These are phyloP conservation scores for Drosophila burlai DNA, from an alignment of 1,140 invertebrate genomes.

Conservation along the genomic window DNA sequence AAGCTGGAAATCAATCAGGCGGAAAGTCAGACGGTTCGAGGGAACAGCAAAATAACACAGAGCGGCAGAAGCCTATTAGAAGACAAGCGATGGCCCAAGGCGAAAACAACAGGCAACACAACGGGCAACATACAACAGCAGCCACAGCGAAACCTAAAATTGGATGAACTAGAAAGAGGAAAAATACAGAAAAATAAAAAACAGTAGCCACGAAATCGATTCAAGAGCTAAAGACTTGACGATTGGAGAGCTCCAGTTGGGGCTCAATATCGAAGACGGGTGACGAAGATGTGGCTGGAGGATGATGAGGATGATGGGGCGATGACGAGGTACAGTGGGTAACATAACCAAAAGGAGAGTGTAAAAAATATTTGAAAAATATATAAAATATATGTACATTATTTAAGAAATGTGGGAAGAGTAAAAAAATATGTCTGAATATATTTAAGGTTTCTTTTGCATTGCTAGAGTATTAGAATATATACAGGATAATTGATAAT, in stretches of 20 bases:
- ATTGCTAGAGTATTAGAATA: too few relatives aligned
- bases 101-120: slow-evolving; percentile 32
- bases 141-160: slow-evolving; percentile 53
- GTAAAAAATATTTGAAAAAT: not conserved
- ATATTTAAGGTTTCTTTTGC: too few relatives aligned
- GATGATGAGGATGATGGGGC: slow-evolving; percentile 29
- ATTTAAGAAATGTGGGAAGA: too few relatives aligned
- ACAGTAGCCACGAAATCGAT: slow-evolving; percentile 81
- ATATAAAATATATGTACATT: not conserved
- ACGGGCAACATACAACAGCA: not conserved
- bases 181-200: slow-evolving; percentile 20
- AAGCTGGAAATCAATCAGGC: slow-evolving; percentile 79
- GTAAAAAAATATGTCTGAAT: too few relatives aligned
- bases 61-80: slow-evolving; percentile 60
- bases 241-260: slow-evolving; percentile 52
- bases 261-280: slow-evolving; percentile 49
- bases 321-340: slow-evolving; percentile 41
- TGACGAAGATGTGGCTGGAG: slow-evolving; percentile 44
- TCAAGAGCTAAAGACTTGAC: slow-evolving; percentile 68
- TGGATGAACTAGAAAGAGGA: slow-evolving; percentile 63
- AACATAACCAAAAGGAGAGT: not conserved
- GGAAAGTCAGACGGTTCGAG: slow-evolving; percentile 52
- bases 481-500: too few relatives aligned
- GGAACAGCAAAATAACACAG: slow-evolving; percentile 34
- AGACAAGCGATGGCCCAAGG: slow-evolving; percentile 46